Percentiles rank a stretch among this genome's conserved stretches.
phyloP scores from a whole-genome alignment of 2,113 vertebrate genomes.

The Ageneiosus marmoratus region DNA sequence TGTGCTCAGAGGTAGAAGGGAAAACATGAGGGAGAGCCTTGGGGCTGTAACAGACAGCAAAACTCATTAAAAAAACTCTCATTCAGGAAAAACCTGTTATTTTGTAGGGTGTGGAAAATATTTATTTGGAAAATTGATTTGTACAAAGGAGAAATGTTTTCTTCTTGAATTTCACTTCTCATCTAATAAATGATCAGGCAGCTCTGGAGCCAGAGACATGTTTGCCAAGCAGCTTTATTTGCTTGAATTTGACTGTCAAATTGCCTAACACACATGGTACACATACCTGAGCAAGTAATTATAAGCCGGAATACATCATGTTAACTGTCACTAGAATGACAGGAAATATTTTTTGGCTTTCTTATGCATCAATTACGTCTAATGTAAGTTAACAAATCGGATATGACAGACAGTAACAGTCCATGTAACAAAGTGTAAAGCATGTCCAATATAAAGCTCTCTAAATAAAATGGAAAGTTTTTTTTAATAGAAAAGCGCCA shows the following conservation, averaged over 20 bases:
- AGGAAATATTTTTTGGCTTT: no score
- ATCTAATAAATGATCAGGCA: not conserved
- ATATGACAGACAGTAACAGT: not conserved
- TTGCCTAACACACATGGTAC: not conserved
- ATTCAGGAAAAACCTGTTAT: slow-evolving; percentile 8
- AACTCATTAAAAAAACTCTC: not conserved
- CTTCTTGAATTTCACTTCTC: not conserved
- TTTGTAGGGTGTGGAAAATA: not conserved
- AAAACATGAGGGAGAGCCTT: slow-evolving; percentile 3
- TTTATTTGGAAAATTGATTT: not conserved
- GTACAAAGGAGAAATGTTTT: not conserved
- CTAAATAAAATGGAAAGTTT: not conserved
- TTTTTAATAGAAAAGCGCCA: not conserved
- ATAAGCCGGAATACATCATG: not conserved
- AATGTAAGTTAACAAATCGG: not conserved
- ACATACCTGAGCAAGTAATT: not conserved
- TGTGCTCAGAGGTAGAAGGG: not conserved
- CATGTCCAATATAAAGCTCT: not conserved
- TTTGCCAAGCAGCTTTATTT: slow-evolving; percentile 3
- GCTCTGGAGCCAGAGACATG: not conserved
- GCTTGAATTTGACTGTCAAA: slow-evolving; percentile 33
- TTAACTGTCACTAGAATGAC: not conserved
- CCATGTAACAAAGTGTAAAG: not conserved
- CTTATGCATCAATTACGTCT: not conserved
- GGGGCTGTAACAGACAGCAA: not conserved